These are phyloP conservation scores for Holothuria glaberrima DNA, from an alignment of 35 echinoderm and acorn worm species.

Conservation along the genomic window DNA sequence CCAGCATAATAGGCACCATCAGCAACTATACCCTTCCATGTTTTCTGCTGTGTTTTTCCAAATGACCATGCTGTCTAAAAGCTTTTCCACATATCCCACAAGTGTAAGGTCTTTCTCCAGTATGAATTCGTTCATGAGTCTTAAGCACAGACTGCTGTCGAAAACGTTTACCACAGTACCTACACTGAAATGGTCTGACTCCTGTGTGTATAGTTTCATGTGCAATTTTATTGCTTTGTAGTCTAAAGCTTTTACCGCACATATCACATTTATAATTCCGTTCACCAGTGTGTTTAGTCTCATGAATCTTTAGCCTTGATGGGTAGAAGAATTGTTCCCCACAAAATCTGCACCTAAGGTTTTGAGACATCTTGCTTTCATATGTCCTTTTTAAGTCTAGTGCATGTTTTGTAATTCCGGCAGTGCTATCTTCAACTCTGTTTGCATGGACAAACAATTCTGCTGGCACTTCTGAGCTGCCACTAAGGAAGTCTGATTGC, in stretches of 20 bases:
- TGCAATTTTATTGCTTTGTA: slow-evolving; percentile 22
- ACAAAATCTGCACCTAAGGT: slow-evolving; percentile 57
- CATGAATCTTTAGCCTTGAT: slow-evolving; percentile 28
- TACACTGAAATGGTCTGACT: slow-evolving; percentile 64
- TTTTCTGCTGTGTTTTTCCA: slow-evolving; percentile 52
- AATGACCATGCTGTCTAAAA: slow-evolving; percentile 63
- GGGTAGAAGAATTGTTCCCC: slow-evolving; percentile 2
- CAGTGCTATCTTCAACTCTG: no score
- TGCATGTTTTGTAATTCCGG: no score
- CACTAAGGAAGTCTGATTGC: no score
- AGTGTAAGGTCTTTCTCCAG: slow-evolving; percentile 56
- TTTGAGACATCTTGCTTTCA: no score
- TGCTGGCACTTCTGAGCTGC: no score
- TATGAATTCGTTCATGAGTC: slow-evolving; percentile 71
- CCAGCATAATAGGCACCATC: no score
- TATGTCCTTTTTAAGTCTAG: no score
- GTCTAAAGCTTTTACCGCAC: not conserved
- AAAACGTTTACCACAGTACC: slow-evolving; percentile 55
- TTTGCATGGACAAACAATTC: no score
- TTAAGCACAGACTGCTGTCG: slow-evolving; percentile 33
- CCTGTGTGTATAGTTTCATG: slow-evolving; percentile 60
- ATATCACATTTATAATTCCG: not conserved
- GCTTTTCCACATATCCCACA: slow-evolving; percentile 61
- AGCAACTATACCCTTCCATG: not conserved
- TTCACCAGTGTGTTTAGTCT: slow-evolving; percentile 49